A percentile compares a stretch with the other conserved stretches of the same genome.
Conservation (phyloP, 2,797 vertebrate species). For the Meriones psammophilus region DNA sequence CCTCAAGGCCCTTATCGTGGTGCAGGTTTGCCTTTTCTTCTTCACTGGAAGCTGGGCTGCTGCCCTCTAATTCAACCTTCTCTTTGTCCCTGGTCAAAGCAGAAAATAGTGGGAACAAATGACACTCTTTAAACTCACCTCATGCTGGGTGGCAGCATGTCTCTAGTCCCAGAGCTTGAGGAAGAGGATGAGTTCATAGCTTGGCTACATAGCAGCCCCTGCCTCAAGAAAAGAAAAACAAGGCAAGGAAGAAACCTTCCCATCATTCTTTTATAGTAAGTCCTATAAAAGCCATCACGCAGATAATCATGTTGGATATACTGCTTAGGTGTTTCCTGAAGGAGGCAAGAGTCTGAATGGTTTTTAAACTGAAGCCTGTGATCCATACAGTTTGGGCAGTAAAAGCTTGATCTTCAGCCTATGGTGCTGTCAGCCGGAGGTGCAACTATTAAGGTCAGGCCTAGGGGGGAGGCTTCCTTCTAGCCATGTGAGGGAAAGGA, state of each 20-base stretch:
- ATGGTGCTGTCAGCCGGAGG: background rate
- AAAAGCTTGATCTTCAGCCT: background rate
- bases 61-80: conserved; percentile 80
- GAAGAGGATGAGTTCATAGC: background rate
- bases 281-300: background rate
- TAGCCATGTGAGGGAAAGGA: background rate
- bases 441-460: background rate
- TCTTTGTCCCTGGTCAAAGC: conserved; percentile 86
- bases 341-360: background rate
- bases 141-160: background rate
- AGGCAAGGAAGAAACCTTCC: background rate
- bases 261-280: background rate
- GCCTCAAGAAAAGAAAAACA: background rate
- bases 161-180: background rate
- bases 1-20: conserved; percentile 89
- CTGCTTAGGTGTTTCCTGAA: background rate
- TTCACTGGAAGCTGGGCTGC: conserved; percentile 43
- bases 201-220: background rate
- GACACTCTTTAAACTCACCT: background rate
- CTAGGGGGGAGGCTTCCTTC: background rate
- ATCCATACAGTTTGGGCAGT: background rate
- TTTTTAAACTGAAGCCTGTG: background rate
- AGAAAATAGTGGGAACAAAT: background rate
- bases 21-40: conserved; percentile 70
- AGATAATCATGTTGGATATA: rapidly evolving